phyloP scores from a whole-genome alignment of 2,797 vertebrate genomes.

The Coluber constrictor region DNA sequence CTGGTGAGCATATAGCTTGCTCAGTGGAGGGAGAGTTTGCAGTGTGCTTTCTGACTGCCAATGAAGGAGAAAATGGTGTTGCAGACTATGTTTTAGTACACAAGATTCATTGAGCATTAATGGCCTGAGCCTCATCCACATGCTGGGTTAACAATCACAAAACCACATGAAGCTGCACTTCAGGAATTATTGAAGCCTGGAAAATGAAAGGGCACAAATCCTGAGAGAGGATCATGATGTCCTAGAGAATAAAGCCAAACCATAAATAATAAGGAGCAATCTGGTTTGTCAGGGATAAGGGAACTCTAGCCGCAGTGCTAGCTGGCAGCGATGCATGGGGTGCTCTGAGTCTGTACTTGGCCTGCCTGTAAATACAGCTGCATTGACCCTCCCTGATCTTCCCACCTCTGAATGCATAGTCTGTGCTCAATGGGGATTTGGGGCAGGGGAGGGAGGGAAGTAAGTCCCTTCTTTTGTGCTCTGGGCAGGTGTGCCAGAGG shows the following conservation, averaged over 20 bases:
- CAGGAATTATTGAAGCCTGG: constrained; percentile 70
- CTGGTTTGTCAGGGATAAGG: constrained; percentile 44
- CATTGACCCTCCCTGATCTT: constrained; percentile 31
- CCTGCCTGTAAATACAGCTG: constrained; percentile 6
- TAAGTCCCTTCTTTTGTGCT: background rate
- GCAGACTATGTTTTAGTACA: constrained; percentile 50
- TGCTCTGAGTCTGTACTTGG: constrained; percentile 8
- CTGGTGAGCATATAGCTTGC: constrained; percentile 51
- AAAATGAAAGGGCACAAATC: constrained; percentile 71
- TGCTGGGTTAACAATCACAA: constrained; percentile 76
- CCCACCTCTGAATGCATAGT: background rate
- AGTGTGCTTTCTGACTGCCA: constrained; percentile 66
- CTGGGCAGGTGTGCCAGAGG: background rate
- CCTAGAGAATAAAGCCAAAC: constrained; percentile 59
- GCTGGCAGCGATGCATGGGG: constrained; percentile 43
- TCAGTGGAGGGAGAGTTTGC: constrained; percentile 28
- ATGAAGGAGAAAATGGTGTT: constrained; percentile 72
- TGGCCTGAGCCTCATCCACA: constrained; percentile 58
- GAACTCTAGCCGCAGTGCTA: constrained; percentile 32
- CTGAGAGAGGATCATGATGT: constrained; percentile 56
- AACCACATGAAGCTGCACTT: constrained; percentile 70
- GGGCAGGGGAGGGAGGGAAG: background rate
- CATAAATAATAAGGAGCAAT: constrained; percentile 65
- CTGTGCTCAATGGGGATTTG: background rate
- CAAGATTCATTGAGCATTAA: constrained; percentile 73